phyloP scores from a whole-genome alignment of 92 coral and sea anemone species.

The Parazoanthus swiftii region DNA sequence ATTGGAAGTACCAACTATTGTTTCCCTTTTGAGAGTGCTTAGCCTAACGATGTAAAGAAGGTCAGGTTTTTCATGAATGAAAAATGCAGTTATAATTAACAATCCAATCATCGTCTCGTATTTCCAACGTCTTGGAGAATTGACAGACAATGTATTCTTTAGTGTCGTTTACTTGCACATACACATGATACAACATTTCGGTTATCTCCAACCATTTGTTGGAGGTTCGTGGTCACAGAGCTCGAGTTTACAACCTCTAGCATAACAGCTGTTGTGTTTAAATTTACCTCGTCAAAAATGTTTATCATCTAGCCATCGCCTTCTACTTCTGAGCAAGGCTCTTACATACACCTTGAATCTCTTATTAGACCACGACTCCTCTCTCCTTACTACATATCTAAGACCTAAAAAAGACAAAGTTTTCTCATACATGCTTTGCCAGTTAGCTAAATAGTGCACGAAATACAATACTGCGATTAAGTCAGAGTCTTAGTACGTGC shows the following conservation, averaged over 20 bases:
- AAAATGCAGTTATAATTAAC: no score
- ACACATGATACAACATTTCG: no score
- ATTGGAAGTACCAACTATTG: no score
- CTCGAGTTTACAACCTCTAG: neutral
- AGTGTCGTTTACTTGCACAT: no score
- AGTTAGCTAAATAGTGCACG: conserved; percentile 29
- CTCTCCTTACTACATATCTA: neutral
- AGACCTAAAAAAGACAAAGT: neutral
- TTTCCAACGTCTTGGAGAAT: no score
- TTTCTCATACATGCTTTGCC: conserved; percentile 13
- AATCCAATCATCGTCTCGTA: no score
- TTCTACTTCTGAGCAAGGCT: neutral
- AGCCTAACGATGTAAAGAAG: no score
- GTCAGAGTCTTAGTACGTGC: neutral
- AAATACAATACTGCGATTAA: conserved; percentile 41
- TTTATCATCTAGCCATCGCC: neutral
- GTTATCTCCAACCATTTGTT: no score
- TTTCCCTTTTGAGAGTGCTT: no score
- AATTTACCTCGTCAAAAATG: neutral
- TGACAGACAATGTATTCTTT: no score
- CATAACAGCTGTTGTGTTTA: neutral
- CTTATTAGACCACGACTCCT: neutral
- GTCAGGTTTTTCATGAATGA: no score
- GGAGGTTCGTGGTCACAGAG: no score
- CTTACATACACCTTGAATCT: neutral